Percentiles rank a stretch among this genome's conserved stretches.
These are phyloP conservation scores for Drosophila demipolita DNA, from an alignment of 2,888 invertebrate species.

Conservation along the genomic window DNA sequence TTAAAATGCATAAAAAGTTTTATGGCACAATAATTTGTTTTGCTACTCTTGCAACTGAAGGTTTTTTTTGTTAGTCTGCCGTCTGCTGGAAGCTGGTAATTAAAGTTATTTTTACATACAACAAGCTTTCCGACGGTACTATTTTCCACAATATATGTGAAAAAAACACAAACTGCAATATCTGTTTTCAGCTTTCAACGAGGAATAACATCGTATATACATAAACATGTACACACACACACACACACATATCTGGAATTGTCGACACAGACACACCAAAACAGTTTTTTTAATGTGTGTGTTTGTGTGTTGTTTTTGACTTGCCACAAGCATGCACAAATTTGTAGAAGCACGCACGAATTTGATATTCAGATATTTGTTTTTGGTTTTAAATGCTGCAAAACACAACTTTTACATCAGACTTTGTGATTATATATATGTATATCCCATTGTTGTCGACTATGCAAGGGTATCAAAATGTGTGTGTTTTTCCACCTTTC, in stretches of 20 bases:
- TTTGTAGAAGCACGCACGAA: constrained; percentile 8
- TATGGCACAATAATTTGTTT: constrained; percentile 31
- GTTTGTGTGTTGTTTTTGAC: constrained; percentile 13
- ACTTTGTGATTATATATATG: background rate
- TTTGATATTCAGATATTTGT: constrained; percentile 23
- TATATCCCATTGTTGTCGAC: background rate
- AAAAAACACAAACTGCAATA: constrained; percentile 58
- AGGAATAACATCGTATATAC: constrained; percentile 1
- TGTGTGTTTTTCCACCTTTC: constrained; percentile 8
- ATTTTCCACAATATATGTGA: constrained; percentile 19
- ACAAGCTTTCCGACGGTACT: constrained; percentile 29
- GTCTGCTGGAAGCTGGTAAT: constrained; percentile 55
- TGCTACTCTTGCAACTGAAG: constrained; percentile 4
- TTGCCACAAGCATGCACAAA: constrained; percentile 35
- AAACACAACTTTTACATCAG: constrained; percentile 8
- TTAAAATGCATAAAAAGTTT: constrained; percentile 42
- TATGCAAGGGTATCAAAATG: constrained; percentile 11
- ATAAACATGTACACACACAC: background rate
- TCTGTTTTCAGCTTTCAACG: constrained; percentile 34
- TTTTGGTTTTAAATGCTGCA: constrained; percentile 10
- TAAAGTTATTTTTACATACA: constrained; percentile 69
- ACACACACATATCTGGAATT: constrained; percentile 15
- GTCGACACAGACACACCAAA: constrained; percentile 39
- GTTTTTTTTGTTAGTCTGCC: constrained; percentile 5
- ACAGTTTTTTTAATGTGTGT: constrained; percentile 34